Evolutionary conservation across 1,140 invertebrate species (phyloP), one percentile per base, ranked within the genome.

Genomic region (Ladona fulva): DNA sequence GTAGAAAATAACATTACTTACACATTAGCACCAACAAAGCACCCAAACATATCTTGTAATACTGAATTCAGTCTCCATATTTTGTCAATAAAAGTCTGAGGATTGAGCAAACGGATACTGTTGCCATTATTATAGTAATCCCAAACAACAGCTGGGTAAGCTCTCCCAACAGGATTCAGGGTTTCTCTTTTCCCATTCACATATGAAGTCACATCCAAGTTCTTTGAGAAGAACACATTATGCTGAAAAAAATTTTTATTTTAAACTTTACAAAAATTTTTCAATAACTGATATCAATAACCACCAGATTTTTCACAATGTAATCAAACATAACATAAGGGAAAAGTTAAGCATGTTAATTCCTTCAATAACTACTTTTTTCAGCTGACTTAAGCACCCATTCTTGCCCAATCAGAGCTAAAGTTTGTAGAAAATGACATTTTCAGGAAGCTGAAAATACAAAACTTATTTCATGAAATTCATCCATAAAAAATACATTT

Each of bases 31-130:
- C 97, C 97, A 74, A 97, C 95, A 86, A 96, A 94, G 78, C 93
- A 96, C 75, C 93, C 92, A 83, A 99, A 98, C 83, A 91, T 94
- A 85, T 99, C 97, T 86, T 99, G 97, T 75, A 99, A 85, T 12
- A 89, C 89, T n/a, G 93, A 88, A 79, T 89, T 87, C 6, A 91
- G 80, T 77, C 87, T 86, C 87, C 89, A 90, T 12, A 91, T 84
- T 79, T 83, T 84, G 74, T 85, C 81, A 76, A 94, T 89, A 83
- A 94, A 99, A 0, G 93, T 94, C 82, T 97, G 97, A 3, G 98
- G 98, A 87, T 99, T 99, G 14, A 99, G 85, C 80, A 99, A 86
- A 77, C 97, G 89, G 24, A 99, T 86, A 79, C 95, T 97, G 83
- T 95, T 97, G 0, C 95, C 95, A 83, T 95, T 94, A 78, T 89